Conservation (phyloP, 2,888 invertebrate genomes). For the Alsophila aescularia region DNA sequence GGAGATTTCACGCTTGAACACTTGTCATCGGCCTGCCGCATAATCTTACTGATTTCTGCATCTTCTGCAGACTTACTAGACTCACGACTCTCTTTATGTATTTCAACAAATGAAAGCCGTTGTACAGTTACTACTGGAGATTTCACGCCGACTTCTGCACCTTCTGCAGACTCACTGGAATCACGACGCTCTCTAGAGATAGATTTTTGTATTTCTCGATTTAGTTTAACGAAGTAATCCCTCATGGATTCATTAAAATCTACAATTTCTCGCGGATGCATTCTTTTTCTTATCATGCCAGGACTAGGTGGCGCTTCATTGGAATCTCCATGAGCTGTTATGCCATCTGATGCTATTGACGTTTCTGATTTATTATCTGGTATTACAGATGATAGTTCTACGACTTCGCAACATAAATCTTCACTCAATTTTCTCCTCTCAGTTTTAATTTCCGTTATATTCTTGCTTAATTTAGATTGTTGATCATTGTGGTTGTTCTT, state of each 20-base stretch:
- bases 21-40: background rate
- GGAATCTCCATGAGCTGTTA: slow-evolving; percentile 62
- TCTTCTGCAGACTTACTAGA: background rate
- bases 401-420: background rate
- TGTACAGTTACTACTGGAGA: no score
- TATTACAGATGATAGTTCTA: slow-evolving; percentile 7
- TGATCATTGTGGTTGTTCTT: background rate
- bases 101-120: no score
- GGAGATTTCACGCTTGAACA: slow-evolving; percentile 37
- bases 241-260: slow-evolving; percentile 50
- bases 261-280: slow-evolving; percentile 55
- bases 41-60: background rate
- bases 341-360: slow-evolving; percentile 62
- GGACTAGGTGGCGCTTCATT: slow-evolving; percentile 60
- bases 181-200: slow-evolving; percentile 17
- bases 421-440: background rate
- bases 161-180: slow-evolving; percentile 1
- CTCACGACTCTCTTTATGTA: slow-evolving; percentile 14
- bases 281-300: slow-evolving; percentile 42
- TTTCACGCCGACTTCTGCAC: no score
- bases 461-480: background rate
- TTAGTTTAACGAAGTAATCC: slow-evolving; percentile 57
- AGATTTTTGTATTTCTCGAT: slow-evolving; percentile 41
- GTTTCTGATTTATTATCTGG: slow-evolving; percentile 43
- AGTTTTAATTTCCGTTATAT: background rate